Percentiles rank a stretch among this genome's conserved stretches.
phyloP scores from a whole-genome alignment of 2,888 invertebrate genomes.

The Agriopis leucophaearia region DNA sequence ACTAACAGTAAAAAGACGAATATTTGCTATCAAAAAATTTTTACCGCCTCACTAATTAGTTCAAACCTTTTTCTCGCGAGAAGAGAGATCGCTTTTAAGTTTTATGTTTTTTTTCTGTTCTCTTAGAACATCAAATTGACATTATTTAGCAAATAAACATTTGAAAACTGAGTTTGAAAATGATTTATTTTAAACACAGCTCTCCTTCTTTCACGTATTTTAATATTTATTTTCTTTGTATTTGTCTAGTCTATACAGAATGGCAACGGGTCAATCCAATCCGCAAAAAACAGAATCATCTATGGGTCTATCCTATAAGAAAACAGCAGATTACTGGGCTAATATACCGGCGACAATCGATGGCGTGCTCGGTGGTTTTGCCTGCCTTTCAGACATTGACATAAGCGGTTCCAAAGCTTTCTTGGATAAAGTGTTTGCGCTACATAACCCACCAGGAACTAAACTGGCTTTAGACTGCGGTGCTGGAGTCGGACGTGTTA shows the following conservation, averaged over 20 bases:
- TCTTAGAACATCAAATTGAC: background rate
- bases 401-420: constrained; percentile 94
- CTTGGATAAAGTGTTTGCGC: constrained; percentile 82
- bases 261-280: constrained; percentile 85
- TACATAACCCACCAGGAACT: constrained; percentile 84
- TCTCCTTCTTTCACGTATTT: too few species aligned
- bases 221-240: background rate
- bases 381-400: constrained; percentile 94
- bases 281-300: constrained; percentile 87
- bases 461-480: constrained; percentile 96
- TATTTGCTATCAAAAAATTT: too few species aligned
- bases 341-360: constrained; percentile 94
- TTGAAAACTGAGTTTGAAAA: too few species aligned
- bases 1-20: too few species aligned
- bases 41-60: background rate
- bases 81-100: background rate
- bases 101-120: background rate
- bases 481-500: constrained; percentile 98
- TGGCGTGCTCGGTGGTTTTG: constrained; percentile 98
- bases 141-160: background rate
- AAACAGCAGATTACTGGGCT: constrained; percentile 95
- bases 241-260: constrained; percentile 35
- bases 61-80: background rate
- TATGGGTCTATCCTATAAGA: constrained; percentile 86
- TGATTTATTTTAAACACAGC: too few species aligned